These are phyloP conservation scores for Chaitophorus viminalis DNA, from an alignment of 2,888 invertebrate species.

Conservation along the genomic window DNA sequence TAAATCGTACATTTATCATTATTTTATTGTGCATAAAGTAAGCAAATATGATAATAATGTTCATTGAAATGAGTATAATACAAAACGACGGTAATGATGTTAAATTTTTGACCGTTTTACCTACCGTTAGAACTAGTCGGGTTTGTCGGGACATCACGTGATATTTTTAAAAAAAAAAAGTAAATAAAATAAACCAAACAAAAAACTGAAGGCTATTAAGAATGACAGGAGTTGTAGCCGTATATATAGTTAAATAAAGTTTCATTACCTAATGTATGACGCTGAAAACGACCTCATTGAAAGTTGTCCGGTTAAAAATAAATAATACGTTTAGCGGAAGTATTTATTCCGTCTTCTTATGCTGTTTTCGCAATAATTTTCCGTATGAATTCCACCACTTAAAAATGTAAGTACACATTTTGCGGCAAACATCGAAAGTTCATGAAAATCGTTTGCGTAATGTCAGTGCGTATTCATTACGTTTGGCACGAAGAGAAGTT, in stretches of 20 bases:
- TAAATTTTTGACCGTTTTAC: background rate
- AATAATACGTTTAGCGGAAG: background rate
- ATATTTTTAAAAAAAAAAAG: background rate
- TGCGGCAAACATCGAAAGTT: background rate
- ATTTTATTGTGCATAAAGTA: no score
- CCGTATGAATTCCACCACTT: background rate
- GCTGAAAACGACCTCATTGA: background rate
- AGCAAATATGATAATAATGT: no score
- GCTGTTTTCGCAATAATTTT: background rate
- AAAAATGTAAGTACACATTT: background rate
- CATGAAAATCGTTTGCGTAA: background rate
- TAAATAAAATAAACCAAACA: background rate
- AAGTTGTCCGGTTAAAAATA: background rate
- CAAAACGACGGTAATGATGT: background rate
- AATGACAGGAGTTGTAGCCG: background rate
- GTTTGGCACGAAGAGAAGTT: no score
- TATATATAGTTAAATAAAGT: background rate
- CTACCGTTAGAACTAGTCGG: background rate
- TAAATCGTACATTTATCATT: no score
- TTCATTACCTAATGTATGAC: slow-evolving; percentile 22
- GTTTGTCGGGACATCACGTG: background rate
- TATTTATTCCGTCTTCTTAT: background rate
- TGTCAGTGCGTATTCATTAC: background rate
- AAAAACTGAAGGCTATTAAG: background rate
- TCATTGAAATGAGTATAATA: no score